These are phyloP conservation scores for Heteropelma amictum DNA, from an alignment of 2,888 invertebrate genomes.

Conservation along the genomic window DNA sequence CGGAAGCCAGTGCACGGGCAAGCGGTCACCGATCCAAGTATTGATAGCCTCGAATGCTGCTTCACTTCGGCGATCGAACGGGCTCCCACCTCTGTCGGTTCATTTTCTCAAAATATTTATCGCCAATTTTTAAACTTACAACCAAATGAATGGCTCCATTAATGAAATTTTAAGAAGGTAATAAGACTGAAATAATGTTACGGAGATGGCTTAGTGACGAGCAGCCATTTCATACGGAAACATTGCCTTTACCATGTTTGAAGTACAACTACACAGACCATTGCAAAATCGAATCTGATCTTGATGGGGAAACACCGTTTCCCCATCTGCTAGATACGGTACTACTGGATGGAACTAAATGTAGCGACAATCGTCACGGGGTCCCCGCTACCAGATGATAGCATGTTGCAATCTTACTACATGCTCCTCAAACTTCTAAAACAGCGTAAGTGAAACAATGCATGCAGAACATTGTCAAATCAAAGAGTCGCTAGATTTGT, in stretches of 20 bases:
- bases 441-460: not conserved
- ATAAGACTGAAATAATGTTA: slow-evolving; percentile 4
- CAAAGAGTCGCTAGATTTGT: not conserved
- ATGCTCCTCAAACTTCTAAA: not conserved
- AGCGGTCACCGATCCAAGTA: no score
- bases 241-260: not conserved
- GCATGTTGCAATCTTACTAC: not conserved
- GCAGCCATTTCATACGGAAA: slow-evolving; percentile 1
- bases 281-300: not conserved
- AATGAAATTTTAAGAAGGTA: not conserved
- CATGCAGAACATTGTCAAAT: slow-evolving; percentile 4
- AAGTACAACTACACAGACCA: not conserved
- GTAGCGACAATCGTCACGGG: not conserved
- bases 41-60: not conserved
- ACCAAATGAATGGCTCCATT: not conserved
- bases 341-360: not conserved
- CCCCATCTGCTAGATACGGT: no score
- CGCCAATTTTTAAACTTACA: not conserved
- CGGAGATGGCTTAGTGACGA: not conserved
- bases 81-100: no score
- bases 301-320: not conserved
- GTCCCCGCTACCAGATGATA: not conserved
- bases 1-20: no score
- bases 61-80: not conserved
- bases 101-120: not conserved